Evolutionary conservation across 2,113 vertebrate species (phyloP), one percentile per base, ranked within the genome.

Genomic region (Oostethus manadensis): DNA sequence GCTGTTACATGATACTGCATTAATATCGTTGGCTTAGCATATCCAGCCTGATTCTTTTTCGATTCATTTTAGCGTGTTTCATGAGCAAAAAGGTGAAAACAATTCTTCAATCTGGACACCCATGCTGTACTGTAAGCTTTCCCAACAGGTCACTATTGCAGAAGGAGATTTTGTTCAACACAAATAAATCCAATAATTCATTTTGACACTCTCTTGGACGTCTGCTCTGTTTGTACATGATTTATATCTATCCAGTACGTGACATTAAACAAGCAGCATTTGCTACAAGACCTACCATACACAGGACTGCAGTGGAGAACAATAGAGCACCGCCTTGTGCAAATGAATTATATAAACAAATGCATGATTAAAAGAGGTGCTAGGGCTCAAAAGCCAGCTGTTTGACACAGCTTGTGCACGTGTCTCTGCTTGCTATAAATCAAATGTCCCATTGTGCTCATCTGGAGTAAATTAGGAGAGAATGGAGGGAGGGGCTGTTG

Each of bases 391-490:
- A 40, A 55, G 53, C 53, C 53, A 55, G 53, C 53, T 55, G 53
- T 42, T 38, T 55, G 53, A 55, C 53, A 55, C 33, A 20, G 53
- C 53, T 42, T 55, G 53, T 55, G 18, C 40, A 55, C 53, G 15
- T 21, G 53, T 21, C 18, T 55, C 18, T 55, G 35, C 14, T 55
- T 18, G 33, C 53, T 15, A 55, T 55, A 35, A 55, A 55, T 40
- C 53, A 55, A 55, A 55, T 15, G 35, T 55, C 53, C 53, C 53
- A 55, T 55, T 55, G 53, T 55, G 53, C 35, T 55, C 53, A 55
- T 55, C 53, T 55, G 53, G 53, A 55, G 53, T 15, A 35, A 40
- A 55, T 55, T 55, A 55, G 53, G 11, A 26, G 33, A 3, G 53
- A 55, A 42, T 42, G 38, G 11, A 42, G 13, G 38, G 38, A 42